Conservation (phyloP, 2,888 invertebrate genomes). For the Torymus texanus region DNA sequence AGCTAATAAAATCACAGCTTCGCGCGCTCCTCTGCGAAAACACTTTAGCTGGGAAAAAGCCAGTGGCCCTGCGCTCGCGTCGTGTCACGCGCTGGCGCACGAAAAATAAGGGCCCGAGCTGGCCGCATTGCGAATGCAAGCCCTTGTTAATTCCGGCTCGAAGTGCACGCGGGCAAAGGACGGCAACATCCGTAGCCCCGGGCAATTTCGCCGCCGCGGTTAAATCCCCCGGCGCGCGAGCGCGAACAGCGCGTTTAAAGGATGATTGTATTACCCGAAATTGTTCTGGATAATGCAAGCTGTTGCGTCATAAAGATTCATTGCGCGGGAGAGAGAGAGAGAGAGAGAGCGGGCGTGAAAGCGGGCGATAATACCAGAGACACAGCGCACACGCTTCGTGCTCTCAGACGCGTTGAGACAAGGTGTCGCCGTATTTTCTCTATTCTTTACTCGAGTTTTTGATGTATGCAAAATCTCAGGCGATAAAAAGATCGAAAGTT, state of each 20-base stretch:
- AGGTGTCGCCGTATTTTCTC: too few species aligned
- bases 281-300: constrained; percentile 47
- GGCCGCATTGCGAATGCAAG: constrained; percentile 7
- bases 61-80: not conserved
- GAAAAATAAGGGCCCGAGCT: constrained; percentile 1
- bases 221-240: constrained; percentile 14
- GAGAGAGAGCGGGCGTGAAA: constrained; percentile 1
- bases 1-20: not conserved
- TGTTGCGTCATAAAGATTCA: constrained; percentile 48
- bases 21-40: too few species aligned
- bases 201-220: constrained; percentile 28
- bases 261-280: constrained; percentile 50
- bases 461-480: too few species aligned
- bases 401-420: too few species aligned
- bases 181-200: constrained; percentile 15
- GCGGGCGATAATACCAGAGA: not conserved
- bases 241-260: constrained; percentile 34
- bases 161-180: constrained; percentile 29
- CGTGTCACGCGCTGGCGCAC: not conserved
- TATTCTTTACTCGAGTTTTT: too few species aligned
- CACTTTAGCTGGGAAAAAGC: not conserved
- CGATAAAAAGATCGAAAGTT: too few species aligned
- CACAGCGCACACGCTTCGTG: not conserved
- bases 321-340: constrained; percentile 5
- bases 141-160: constrained; percentile 2